Base-by-base conservation (phyloP, 2,888 invertebrate genomes). In the Leptinotarsa rubiginosa region DNA sequence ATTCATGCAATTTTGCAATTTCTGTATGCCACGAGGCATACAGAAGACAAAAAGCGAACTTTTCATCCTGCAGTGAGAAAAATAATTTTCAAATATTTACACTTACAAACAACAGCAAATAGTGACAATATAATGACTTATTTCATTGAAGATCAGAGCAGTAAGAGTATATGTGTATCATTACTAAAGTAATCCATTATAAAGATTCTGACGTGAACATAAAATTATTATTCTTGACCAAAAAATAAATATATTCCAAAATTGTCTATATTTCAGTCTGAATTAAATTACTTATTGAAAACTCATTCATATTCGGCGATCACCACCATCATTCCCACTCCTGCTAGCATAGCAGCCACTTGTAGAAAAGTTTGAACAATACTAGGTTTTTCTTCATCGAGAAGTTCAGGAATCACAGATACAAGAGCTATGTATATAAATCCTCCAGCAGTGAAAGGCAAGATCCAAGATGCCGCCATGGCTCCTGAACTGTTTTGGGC, bases 401-500 rank as follows among this genome's bases (percentile, higher is more conserved):
- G 90, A 65, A 99, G 90, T 88, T 99, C 99, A 12, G 99, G 99
- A 85, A 99, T 96, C 25, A 99, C 97, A 78, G 98, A 98, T 0
- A 99, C 99, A 20, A 99, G 97, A 22, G 99, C 99, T 83, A 99
- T 99, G 87, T 99, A 99, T 87, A 99, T 99, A 87, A 99, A 99
- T n/a, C 99, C 98, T 78, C 97, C 98, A 62, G 98, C 98, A 31
- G 98, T 99, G 83, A 99, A 99, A 16, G 99, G 99, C 73, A 99
- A 89, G 70, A 99, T 95, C 92, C 98, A 96, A 7, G 93, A 91
- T 13, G 95, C 93, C 1, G 96, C 94, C 76, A 94, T 88, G 69
- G 90, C 89, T 74, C 93, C 93, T 85, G 90, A 90, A 52, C 90
- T 89, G 69, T 96, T 96, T 85, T 96, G 95, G 7, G 96, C 91